Base-by-base conservation (phyloP, 2,113 vertebrate species). In the Hassar affinis region DNA sequence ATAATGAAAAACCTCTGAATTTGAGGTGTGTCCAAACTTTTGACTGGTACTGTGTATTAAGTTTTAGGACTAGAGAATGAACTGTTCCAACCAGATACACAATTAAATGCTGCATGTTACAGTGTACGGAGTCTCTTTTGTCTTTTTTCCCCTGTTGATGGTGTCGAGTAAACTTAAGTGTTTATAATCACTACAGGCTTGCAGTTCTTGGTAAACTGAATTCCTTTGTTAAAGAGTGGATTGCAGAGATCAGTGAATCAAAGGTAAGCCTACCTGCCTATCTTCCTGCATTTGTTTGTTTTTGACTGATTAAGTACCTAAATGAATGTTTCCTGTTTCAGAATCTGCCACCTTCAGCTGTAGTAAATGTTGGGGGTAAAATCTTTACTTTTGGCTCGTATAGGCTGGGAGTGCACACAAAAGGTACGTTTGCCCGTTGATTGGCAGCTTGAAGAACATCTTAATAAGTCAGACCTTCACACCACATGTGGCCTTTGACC, bases 381-480 rank as follows among this genome's bases (percentile, higher is more conserved):
- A 96, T 99, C 93, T 96, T 98, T 92, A 98, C 98, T 0, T 99
- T 99, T 93, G 98, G 98, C 20, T 99, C 98, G 8, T 99, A 98
- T 80, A 94, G 95, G 14, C 96, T 99, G 69, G 98, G 98, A 88
- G 98, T 99, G n/a, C 98, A 99, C 89, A 99, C 97, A 71, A 99
- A 97, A 97, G 98, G 98, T 99, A 96, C 74, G 71, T 77, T 1
- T 64, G 4, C 78, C 77, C 42, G 11, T 80, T 42, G 5, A 35
- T 22, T n/a, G 59, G 15, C 11, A 42, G 56, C n/a, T 17, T 83
- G 11, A 52, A 69, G 71, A 3, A 27, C 2, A 12, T 71, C 38
- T 45, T 45, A 22, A 27, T 14, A 20, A 38, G 20, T 83, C 59
- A 42, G 18, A 47, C 15, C 9, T 54, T 42, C 11, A 11, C 59